A percentile compares a stretch with the other conserved stretches of the same genome.
phyloP scores from a whole-genome alignment of 2,797 vertebrate species.

The Discoglossus pictus region DNA sequence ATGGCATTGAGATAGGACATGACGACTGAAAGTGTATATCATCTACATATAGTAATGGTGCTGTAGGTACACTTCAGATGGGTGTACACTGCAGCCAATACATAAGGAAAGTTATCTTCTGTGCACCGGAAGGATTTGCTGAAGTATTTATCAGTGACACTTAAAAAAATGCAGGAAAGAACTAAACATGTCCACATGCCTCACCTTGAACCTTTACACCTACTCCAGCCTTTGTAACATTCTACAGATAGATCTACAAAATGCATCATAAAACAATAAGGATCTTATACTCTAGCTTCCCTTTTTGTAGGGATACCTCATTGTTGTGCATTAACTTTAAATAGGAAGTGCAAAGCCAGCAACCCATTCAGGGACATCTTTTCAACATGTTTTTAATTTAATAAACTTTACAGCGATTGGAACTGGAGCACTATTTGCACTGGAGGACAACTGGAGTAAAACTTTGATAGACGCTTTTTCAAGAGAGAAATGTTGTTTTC shows the following conservation, averaged over 20 bases:
- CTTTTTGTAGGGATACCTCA: conserved; percentile 11
- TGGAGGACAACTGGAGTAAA: conserved; percentile 31
- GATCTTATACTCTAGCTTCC: neutral
- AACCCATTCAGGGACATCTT: conserved; percentile 4
- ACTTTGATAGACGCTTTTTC: neutral
- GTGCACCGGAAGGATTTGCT: no score
- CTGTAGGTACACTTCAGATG: no score
- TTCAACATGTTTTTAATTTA: no score
- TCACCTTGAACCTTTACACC: conserved; percentile 12
- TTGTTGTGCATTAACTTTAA: neutral
- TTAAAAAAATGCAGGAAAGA: conserved; percentile 37
- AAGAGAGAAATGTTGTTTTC: neutral
- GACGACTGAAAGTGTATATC: no score
- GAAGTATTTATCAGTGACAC: no score
- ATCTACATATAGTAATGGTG: no score
- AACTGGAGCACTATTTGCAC: conserved; percentile 37
- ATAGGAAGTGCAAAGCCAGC: conserved; percentile 9
- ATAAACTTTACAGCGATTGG: no score
- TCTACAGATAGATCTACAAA: neutral
- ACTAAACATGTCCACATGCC: neutral
- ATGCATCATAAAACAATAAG: neutral
- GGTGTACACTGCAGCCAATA: no score
- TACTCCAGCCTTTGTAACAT: conserved; percentile 9
- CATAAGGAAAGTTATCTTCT: no score
- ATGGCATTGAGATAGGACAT: no score